Evolutionary conservation across 2,113 vertebrate genomes (phyloP), one percentile per base, ranked within the genome.

Genomic region (Scopus umbretta): DNA sequence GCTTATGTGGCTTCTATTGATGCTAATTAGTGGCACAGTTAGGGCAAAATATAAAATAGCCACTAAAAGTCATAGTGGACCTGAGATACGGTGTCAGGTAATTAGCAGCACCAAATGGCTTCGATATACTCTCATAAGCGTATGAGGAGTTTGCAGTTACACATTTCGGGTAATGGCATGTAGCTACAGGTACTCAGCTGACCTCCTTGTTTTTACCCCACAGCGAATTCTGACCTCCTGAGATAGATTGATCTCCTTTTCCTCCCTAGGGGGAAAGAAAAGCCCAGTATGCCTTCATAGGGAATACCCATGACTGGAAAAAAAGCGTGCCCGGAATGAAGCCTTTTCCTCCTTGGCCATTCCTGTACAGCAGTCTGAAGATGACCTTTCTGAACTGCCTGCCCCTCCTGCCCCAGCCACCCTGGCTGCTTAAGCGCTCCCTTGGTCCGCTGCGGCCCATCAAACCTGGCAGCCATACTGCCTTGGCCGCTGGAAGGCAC

Each of bases 401-500:
- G 15, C 17, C 5, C 27, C 11, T 79, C 52, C 52, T 58, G 43
- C 71, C 47, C 63, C 53, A 62, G 10, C 30, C 10, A 0, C 15
- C 21, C 43, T 2, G 4, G 23, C 36, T 86, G 52, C 63, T 42
- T 10, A 7, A 58, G 45, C 0, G 0, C 8, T 26, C 17, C 50
- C 34, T 34, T 4, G 1, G 16, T 26, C 12, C 4, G 2, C 34
- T 22, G 42, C 14, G 2, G 71, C 62, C 47, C 36, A 10, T 8
- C 43, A 12, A 23, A 53, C 45, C 65, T 16, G 53, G n/a, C 76
- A 36, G 40, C 22, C 13, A 5, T 30, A 16, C 49, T 82, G 23
- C 65, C 70, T 63, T 13, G 1, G n/a, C 87, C 40, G 1, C 43
- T 80, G 79, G 52, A 92, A 15, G 17, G 38, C 47, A 81, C 36